These are phyloP conservation scores for Pitangus sulphuratus DNA, from an alignment of 2,797 vertebrate species.

Conservation along the genomic window DNA sequence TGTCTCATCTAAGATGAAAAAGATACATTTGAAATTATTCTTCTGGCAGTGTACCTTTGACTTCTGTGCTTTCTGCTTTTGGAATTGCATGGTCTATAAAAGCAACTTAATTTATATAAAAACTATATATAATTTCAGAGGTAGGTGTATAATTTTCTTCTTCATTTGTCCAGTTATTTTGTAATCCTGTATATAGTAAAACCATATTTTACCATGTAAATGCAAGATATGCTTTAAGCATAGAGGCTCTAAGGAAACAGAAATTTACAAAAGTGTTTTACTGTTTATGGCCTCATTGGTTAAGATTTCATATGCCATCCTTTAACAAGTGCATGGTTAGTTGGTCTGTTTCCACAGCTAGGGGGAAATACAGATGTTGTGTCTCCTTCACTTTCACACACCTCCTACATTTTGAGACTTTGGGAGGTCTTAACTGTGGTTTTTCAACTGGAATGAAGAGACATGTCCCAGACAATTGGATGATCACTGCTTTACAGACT, in stretches of 20 bases:
- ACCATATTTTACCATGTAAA: background rate
- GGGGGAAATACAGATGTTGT: background rate
- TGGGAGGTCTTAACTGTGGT: background rate
- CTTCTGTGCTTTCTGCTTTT: background rate
- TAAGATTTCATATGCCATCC: background rate
- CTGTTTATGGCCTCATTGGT: background rate
- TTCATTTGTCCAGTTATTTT: background rate
- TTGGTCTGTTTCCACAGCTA: background rate
- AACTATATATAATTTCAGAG: background rate
- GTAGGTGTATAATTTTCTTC: background rate
- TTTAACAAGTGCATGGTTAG: background rate
- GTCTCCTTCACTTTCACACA: background rate
- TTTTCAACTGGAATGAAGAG: background rate
- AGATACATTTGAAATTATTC: background rate
- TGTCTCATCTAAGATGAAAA: background rate
- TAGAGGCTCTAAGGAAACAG: background rate
- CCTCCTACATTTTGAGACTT: background rate
- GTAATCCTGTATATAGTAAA: background rate
- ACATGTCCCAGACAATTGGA: background rate
- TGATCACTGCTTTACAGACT: background rate
- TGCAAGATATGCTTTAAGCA: background rate
- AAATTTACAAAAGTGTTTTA: background rate
- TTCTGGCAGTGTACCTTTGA: background rate
- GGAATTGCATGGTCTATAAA: background rate
- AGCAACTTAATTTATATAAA: background rate